phyloP scores from a whole-genome alignment of 1,140 invertebrate species.

The Eriocheir sinensis region DNA sequence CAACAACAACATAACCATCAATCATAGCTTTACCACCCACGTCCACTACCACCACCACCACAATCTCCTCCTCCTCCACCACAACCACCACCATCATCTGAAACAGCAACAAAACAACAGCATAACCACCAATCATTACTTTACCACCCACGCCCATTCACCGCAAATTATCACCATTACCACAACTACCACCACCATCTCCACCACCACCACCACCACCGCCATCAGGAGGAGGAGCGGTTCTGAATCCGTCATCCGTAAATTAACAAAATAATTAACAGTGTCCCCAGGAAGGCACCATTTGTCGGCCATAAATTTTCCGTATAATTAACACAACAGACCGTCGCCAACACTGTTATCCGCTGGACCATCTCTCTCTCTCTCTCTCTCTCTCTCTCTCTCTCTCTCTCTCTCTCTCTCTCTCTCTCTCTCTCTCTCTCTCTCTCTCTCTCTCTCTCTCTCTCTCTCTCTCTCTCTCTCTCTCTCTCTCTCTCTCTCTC shows the following conservation, averaged over 20 bases:
- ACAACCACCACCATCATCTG: neutral
- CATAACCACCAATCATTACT: too few species aligned
- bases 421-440: neutral
- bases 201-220: neutral
- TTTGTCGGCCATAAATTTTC: constrained; percentile 5
- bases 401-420: constrained; percentile 47
- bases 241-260: neutral
- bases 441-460: constrained; percentile 43
- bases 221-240: neutral
- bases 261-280: constrained; percentile 27
- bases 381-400: constrained; percentile 9
- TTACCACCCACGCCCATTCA: neutral
- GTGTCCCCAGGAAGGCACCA: constrained; percentile 19
- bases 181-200: neutral
- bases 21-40: too few species aligned
- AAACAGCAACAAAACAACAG: neutral
- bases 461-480: neutral
- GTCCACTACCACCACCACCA: neutral
- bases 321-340: constrained; percentile 25
- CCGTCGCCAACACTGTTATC: neutral
- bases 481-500: constrained; percentile 29
- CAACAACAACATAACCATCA: neutral
- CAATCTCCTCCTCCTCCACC: neutral
- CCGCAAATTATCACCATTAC: neutral
- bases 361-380: neutral